phyloP scores from a whole-genome alignment of 2,113 vertebrate species.

The Genyomyrus donnyi region DNA sequence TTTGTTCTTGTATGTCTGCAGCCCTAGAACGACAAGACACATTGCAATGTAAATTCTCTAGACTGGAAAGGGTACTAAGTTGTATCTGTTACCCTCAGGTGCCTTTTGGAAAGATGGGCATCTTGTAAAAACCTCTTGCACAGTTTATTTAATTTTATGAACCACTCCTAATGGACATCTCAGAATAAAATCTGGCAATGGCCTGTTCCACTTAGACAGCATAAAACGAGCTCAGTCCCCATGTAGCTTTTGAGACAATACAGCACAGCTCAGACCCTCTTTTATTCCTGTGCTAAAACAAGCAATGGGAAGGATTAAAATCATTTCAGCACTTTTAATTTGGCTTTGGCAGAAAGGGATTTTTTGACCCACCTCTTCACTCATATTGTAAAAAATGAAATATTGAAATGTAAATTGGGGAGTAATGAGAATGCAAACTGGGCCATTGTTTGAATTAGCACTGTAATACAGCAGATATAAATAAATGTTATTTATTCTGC shows the following conservation, averaged over 20 bases:
- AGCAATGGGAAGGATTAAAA: neutral
- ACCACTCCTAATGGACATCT: neutral
- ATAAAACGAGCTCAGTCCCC: neutral
- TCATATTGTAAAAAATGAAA: neutral
- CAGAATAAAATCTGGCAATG: neutral
- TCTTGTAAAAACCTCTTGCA: neutral
- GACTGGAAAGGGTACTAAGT: neutral
- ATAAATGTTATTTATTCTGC: neutral
- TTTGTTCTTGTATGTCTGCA: neutral
- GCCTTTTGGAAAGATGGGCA: neutral
- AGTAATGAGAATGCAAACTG: neutral
- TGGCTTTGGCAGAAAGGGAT: neutral
- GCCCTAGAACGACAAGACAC: neutral
- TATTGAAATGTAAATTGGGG: neutral
- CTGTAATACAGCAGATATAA: neutral
- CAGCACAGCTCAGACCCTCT: neutral
- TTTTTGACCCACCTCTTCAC: neutral
- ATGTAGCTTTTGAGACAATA: neutral
- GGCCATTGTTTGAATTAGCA: neutral
- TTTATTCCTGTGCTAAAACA: neutral
- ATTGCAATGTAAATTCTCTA: neutral
- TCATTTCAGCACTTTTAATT: neutral
- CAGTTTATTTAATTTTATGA: neutral
- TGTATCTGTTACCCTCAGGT: neutral
- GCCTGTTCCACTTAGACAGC: neutral